Evolutionary conservation across 2,797 vertebrate species (phyloP).

Genomic region (Poecilia picta): DNA sequence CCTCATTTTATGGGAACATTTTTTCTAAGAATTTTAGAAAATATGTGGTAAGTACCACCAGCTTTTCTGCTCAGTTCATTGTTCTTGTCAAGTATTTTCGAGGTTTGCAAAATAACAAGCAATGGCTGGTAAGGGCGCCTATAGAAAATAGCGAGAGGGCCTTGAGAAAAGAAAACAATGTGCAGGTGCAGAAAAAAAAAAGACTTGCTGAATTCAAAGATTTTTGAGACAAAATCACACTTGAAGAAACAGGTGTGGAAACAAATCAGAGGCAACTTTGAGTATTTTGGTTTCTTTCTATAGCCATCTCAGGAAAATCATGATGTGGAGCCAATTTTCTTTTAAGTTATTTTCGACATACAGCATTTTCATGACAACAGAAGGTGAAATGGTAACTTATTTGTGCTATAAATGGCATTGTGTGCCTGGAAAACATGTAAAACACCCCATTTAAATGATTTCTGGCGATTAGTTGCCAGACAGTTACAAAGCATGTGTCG

Average conservation of each 20-base stretch:
- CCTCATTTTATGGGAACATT: background rate
- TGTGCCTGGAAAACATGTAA: background rate
- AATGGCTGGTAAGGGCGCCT: background rate
- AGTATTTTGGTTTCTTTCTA: background rate
- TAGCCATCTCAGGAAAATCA: background rate
- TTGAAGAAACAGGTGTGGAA: background rate
- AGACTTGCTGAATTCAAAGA: background rate
- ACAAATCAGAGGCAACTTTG: background rate
- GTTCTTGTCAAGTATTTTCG: background rate
- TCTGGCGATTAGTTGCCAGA: background rate
- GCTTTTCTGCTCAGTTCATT: background rate
- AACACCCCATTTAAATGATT: background rate
- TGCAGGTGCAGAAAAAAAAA: background rate
- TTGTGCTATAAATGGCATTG: background rate
- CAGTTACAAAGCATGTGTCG: background rate
- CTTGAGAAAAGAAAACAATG: background rate
- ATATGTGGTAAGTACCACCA: background rate
- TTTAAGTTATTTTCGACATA: background rate
- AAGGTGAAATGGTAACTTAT: background rate
- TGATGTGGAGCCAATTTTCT: background rate
- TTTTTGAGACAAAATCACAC: too few relatives aligned
- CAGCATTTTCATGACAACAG: background rate
- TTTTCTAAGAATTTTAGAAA: constrained; percentile 3
- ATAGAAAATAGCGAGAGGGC: background rate
- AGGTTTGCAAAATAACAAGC: background rate